phyloP scores from a whole-genome alignment of 2,113 vertebrate species.

The Acrocephalus arundinaceus region DNA sequence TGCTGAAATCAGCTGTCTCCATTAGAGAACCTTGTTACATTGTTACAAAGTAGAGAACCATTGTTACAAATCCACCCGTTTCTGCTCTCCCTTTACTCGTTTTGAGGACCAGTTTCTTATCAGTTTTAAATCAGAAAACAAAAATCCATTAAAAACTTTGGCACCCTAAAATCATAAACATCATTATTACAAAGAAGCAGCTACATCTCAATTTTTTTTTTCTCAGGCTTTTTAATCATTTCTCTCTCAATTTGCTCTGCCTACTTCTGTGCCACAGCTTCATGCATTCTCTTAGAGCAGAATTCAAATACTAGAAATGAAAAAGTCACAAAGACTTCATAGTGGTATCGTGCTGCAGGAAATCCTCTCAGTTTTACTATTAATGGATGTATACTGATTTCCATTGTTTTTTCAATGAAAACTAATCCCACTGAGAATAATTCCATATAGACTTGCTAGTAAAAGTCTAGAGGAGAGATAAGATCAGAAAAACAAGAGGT shows the following conservation, averaged over 20 bases:
- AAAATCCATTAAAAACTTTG: neutral
- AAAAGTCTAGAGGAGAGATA: neutral
- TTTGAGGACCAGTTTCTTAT: neutral
- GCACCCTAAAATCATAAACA: neutral
- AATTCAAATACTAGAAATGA: neutral
- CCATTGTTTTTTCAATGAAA: neutral
- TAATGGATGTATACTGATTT: neutral
- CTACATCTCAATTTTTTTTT: neutral
- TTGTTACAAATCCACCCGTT: neutral
- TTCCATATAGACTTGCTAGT: neutral
- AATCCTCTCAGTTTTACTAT: neutral
- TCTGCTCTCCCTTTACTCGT: neutral
- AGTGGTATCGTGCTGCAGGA: neutral
- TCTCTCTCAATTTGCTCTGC: neutral
- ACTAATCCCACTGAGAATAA: neutral
- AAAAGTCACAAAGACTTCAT: neutral
- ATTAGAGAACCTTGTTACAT: neutral
- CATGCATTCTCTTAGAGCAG: neutral
- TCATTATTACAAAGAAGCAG: neutral
- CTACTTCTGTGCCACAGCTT: neutral
- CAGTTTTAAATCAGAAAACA: neutral
- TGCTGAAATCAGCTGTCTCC: neutral
- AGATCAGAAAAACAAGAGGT: neutral
- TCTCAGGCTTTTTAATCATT: neutral
- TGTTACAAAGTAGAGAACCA: no score